Evolutionary conservation across 2,797 vertebrate species (phyloP).

Genomic region (Coreius guichenoti): DNA sequence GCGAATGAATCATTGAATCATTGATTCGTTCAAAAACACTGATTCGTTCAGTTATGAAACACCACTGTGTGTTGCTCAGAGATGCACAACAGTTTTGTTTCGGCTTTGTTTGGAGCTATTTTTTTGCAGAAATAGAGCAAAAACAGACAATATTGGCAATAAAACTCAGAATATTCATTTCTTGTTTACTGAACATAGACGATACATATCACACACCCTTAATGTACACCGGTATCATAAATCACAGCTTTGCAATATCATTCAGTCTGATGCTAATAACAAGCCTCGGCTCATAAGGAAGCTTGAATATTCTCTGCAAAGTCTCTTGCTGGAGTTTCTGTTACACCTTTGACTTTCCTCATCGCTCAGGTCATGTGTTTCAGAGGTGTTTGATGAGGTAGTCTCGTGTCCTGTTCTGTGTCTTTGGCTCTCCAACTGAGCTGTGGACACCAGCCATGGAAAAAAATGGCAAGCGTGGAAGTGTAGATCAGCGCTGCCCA

Average conservation of each 20-base stretch:
- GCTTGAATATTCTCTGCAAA: not conserved
- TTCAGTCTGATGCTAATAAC: not conserved
- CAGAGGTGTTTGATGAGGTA: conserved; percentile 12
- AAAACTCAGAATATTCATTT: too few species aligned
- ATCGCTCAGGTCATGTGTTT: conserved; percentile 13
- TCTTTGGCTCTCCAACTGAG: conserved; percentile 31
- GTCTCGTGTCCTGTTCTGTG: conserved; percentile 1
- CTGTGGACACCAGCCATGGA: conserved; percentile 17
- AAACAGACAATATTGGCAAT: too few species aligned
- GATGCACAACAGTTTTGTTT: too few species aligned
- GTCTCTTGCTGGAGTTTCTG: not conserved
- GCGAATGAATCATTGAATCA: not conserved
- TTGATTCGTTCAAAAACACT: not conserved
- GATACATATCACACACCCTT: not conserved
- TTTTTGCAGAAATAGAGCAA: too few species aligned
- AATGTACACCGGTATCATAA: not conserved
- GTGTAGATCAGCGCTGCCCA: conserved; percentile 3
- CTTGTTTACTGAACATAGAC: too few species aligned
- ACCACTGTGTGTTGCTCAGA: not conserved
- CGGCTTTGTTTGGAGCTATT: too few species aligned
- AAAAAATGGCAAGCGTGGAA: conserved; percentile 24
- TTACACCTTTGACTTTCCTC: conserved; percentile 23
- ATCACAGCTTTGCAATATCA: not conserved
- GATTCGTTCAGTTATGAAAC: too few species aligned
- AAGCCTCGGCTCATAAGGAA: not conserved